Conservation (phyloP, 1,140 invertebrate species). For the Melitaea cinxia region DNA sequence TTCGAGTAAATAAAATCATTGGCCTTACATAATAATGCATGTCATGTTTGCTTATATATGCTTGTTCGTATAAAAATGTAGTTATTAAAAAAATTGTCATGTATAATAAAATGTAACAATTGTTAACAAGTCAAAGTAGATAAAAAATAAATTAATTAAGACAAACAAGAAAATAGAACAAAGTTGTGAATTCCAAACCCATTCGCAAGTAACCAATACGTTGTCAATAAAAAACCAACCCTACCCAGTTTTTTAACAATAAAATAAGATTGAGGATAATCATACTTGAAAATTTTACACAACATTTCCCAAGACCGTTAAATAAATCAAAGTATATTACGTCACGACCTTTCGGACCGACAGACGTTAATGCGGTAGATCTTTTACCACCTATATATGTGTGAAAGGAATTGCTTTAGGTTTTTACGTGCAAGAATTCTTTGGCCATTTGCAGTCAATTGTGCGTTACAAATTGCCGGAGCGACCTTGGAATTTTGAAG, state of each 20-base stretch:
- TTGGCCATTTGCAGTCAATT: conserved; percentile 17
- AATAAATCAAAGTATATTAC: conserved; percentile 29
- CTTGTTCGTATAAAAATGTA: too few species aligned
- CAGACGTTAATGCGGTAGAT: conserved; percentile 16
- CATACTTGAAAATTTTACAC: conserved; percentile 15
- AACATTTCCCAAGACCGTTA: conserved; percentile 24
- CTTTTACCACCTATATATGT: conserved; percentile 32
- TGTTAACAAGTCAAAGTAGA: too few species aligned
- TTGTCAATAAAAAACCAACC: neutral
- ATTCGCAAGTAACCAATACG: neutral
- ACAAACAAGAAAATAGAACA: too few species aligned
- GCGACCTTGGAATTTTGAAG: conserved; percentile 9
- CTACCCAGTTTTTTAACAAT: neutral
- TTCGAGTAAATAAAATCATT: too few species aligned
- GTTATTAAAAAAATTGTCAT: too few species aligned
- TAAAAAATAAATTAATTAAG: too few species aligned
- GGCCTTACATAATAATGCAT: too few species aligned
- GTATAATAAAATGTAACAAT: too few species aligned
- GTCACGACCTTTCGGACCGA: conserved; percentile 24
- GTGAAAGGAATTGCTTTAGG: conserved; percentile 30
- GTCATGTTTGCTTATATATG: too few species aligned
- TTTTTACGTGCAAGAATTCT: conserved; percentile 32
- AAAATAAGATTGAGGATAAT: conserved; percentile 2
- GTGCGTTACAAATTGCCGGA: conserved; percentile 13
- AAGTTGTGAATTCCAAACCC: too few species aligned